Evolutionary conservation across 2,888 invertebrate species (phyloP).

Genomic region (Lottia scabra): DNA sequence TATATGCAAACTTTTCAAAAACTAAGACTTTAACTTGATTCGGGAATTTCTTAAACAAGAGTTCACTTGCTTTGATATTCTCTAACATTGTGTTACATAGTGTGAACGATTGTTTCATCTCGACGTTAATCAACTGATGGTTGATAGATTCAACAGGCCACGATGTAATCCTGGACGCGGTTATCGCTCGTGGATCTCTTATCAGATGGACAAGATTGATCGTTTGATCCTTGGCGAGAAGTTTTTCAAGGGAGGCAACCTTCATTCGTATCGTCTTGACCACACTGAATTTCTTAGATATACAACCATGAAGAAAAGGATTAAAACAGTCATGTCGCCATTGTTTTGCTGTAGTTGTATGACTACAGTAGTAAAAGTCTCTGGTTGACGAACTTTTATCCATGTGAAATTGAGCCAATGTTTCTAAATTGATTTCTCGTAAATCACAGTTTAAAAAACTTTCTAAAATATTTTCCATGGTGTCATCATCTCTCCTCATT

Average conservation of each 20-base stretch:
- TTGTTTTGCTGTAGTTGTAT: background rate
- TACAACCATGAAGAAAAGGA: background rate
- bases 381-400: background rate
- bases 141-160: background rate
- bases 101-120: background rate
- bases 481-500: background rate
- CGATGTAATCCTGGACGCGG: background rate
- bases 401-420: background rate
- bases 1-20: background rate
- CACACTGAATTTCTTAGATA: background rate
- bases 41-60: background rate
- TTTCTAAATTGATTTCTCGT: background rate
- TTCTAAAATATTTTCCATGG: background rate
- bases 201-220: background rate
- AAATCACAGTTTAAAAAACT: background rate
- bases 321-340: background rate
- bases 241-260: background rate
- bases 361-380: background rate
- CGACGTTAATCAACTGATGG: background rate
- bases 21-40: background rate
- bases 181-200: background rate
- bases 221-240: background rate
- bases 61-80: background rate
- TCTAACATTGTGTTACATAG: background rate
- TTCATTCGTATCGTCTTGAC: background rate